phyloP scores from a whole-genome alignment of 2,113 vertebrate genomes.

The Ochotona princeps region DNA sequence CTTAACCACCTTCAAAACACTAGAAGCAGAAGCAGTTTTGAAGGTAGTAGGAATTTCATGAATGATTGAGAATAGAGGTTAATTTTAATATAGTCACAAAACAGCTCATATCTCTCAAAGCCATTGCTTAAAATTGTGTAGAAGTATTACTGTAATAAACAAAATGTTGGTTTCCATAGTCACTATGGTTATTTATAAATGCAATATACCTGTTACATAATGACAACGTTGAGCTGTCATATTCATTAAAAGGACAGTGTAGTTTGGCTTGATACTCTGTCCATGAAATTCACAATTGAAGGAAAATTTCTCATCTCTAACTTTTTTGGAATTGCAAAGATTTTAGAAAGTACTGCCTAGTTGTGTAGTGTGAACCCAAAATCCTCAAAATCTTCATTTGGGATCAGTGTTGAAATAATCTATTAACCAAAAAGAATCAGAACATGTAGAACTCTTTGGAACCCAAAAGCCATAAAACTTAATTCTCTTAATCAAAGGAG shows the following conservation, averaged over 20 bases:
- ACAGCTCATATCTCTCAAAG: neutral
- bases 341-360: neutral
- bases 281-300: conserved; percentile 7
- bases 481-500: conserved; percentile 46
- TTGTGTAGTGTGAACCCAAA: neutral
- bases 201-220: neutral
- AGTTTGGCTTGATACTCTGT: conserved; percentile 46
- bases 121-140: neutral
- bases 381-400: neutral
- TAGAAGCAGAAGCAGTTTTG: neutral
- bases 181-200: neutral
- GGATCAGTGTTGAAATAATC: too few relatives aligned
- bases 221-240: neutral
- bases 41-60: neutral
- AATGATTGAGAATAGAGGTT: neutral
- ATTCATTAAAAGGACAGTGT: conserved; percentile 18
- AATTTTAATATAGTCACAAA: neutral
- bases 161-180: conserved; percentile 4
- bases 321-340: neutral
- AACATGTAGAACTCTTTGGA: neutral
- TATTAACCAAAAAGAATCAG: too few relatives aligned
- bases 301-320: neutral
- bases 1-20: neutral
- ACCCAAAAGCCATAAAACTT: neutral
- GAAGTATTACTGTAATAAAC: neutral